Evolutionary conservation across 2,797 vertebrate species (phyloP).

Genomic region (Lindbergichthys nudifrons): DNA sequence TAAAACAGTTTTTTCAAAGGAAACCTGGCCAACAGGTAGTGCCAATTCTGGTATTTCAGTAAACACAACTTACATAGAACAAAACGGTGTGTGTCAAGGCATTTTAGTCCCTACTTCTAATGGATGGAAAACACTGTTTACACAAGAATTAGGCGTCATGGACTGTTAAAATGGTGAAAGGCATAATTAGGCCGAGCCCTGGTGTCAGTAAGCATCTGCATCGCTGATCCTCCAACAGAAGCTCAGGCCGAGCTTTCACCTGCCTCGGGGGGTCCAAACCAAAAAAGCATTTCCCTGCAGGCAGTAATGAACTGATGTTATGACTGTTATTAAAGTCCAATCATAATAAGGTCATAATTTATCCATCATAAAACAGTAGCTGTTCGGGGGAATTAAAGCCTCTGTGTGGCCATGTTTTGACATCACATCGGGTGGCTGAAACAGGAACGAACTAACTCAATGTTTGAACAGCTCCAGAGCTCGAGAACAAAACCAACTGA

Average conservation of each 20-base stretch:
- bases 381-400: conserved; percentile 7
- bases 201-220: conserved; percentile 16
- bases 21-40: conserved; percentile 1
- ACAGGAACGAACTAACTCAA: not conserved
- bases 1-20: not conserved
- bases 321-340: conserved; percentile 4
- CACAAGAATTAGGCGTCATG: conserved; percentile 16
- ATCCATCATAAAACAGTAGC: conserved; percentile 8
- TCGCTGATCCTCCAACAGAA: conserved; percentile 8
- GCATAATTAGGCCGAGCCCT: conserved; percentile 23
- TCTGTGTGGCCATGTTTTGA: not conserved
- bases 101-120: conserved; percentile 12
- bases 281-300: conserved; percentile 11
- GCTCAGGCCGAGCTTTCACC: conserved; percentile 15
- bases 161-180: conserved; percentile 14
- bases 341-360: conserved; percentile 2
- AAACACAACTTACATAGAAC: conserved; percentile 5
- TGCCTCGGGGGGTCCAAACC: conserved; percentile 13
- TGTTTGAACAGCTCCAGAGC: not conserved
- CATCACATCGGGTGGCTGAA: not conserved
- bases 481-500: not conserved
- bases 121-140: conserved; percentile 7
- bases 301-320: conserved; percentile 13
- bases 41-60: not conserved
- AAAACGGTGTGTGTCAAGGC: not conserved